A percentile compares a stretch with the other conserved stretches of the same genome.
Conservation (phyloP, 2,888 invertebrate genomes). For the Troglohyphantes excavatus region DNA sequence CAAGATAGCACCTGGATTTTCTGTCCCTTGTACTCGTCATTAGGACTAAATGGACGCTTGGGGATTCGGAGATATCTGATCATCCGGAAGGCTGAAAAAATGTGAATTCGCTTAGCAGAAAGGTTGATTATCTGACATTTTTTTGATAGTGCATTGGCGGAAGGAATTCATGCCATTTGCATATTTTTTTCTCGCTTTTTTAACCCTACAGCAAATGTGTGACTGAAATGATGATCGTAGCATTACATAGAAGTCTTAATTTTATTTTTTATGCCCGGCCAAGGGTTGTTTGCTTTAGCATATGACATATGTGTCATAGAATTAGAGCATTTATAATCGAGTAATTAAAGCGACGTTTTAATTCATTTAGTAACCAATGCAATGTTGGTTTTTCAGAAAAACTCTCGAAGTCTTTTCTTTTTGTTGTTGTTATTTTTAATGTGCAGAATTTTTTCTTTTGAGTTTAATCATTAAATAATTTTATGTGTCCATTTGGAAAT, state of each 20-base stretch:
- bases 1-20: too few species aligned
- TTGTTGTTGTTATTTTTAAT: too few species aligned
- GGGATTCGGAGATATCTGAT: slow-evolving; percentile 43
- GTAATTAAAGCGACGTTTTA: too few species aligned
- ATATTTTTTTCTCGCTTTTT: background rate
- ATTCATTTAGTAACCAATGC: too few species aligned
- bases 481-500: too few species aligned
- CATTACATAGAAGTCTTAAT: background rate
- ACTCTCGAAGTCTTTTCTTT: too few species aligned
- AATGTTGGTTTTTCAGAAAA: too few species aligned
- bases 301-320: too few species aligned
- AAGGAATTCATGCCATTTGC: slow-evolving; percentile 11
- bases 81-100: slow-evolving; percentile 13
- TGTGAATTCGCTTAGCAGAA: slow-evolving; percentile 9
- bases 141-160: background rate
- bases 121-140: slow-evolving; percentile 60
- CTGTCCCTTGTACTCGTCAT: slow-evolving; percentile 52
- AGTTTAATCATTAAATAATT: too few species aligned
- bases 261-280: background rate
- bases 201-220: background rate
- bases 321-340: too few species aligned
- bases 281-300: too few species aligned
- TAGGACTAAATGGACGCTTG: slow-evolving; percentile 42
- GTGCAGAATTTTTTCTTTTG: too few species aligned
- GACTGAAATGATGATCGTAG: background rate